Base-by-base conservation (phyloP, 2,888 invertebrate genomes). In the Crossocerus cetratus region DNA sequence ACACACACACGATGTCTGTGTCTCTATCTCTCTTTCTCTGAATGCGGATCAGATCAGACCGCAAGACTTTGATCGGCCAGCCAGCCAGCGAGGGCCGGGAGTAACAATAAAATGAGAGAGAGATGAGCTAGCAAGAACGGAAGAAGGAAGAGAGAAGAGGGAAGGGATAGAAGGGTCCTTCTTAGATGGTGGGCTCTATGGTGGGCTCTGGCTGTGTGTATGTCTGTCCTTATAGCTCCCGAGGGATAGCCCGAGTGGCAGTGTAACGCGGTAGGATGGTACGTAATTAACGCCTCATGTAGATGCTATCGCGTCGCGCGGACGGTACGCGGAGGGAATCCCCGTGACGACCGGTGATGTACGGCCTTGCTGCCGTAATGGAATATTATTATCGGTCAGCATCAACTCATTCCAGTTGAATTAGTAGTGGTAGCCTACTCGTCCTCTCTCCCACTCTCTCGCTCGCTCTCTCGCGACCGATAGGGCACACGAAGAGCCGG, bases 251-350 rank as follows among this genome's bases (percentile, higher is more conserved):
- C 82, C 86, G 85, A 81, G 86, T 85, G 86, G 77, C 84, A 81
- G 86, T 87, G 89, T 89, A 89, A 89, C 88, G 87, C 87, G 87
- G 88, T 88, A 87, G 88, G 84, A 86, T 81, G 86, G 83, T 86
- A 82, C 88, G 89, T 89, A 90, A 89, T 89, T 89, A 90, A 89
- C 89, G 89, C 89, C 89, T 88, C 89, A 82, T 89, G 89, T 88
- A 88, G 88, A 90, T 90, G 81, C 74, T 88, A 89, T 89, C 89
- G 83, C 32, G 62, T 77, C 76, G 78, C 69, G 78, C 14, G 16
- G 80, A 84, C 78, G 81, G 83, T 77, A 80, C 76, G 84, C 78
- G 83, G 76, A 80, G 81, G 80, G 83, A 84, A 82, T 83, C 86
- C 85, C 85, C 87, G 86, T 87, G 89, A 90, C 87, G 89, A 88